phyloP scores from a whole-genome alignment of 2,797 vertebrate species.

The Miichthys miiuy region DNA sequence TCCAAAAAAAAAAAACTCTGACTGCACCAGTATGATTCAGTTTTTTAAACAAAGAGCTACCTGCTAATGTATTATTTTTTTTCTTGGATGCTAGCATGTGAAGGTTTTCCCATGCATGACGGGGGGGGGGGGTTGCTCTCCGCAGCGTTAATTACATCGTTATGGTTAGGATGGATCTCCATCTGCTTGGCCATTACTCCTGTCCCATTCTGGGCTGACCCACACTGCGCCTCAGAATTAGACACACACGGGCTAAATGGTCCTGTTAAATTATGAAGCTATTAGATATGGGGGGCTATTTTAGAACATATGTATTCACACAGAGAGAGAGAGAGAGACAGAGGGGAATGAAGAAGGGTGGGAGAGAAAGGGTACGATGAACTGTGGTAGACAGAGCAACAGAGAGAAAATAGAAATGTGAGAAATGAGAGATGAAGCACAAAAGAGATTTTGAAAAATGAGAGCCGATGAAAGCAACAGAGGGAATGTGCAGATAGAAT shows the following conservation, averaged over 20 bases:
- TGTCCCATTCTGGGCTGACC: conserved; percentile 79
- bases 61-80: neutral
- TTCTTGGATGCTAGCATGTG: conserved; percentile 29
- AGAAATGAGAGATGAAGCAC: conserved; percentile 70
- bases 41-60: neutral
- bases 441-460: conserved; percentile 78
- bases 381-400: conserved; percentile 46
- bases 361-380: conserved; percentile 44
- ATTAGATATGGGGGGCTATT: conserved; percentile 83
- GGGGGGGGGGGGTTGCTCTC: conserved; percentile 67
- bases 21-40: neutral
- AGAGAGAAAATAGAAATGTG: conserved; percentile 74
- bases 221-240: conserved; percentile 77
- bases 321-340: conserved; percentile 41
- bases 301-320: conserved; percentile 82
- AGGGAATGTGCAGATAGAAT: conserved; percentile 71
- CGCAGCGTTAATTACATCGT: conserved; percentile 85
- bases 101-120: conserved; percentile 75
- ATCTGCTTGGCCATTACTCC: conserved; percentile 83
- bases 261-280: conserved; percentile 84
- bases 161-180: conserved; percentile 84
- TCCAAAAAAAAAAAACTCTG: neutral
- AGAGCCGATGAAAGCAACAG: conserved; percentile 70
- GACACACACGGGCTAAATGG: conserved; percentile 81
- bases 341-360: conserved; percentile 45